Conservation (phyloP, 2,888 invertebrate species). For the Nomada hirtipes region DNA sequence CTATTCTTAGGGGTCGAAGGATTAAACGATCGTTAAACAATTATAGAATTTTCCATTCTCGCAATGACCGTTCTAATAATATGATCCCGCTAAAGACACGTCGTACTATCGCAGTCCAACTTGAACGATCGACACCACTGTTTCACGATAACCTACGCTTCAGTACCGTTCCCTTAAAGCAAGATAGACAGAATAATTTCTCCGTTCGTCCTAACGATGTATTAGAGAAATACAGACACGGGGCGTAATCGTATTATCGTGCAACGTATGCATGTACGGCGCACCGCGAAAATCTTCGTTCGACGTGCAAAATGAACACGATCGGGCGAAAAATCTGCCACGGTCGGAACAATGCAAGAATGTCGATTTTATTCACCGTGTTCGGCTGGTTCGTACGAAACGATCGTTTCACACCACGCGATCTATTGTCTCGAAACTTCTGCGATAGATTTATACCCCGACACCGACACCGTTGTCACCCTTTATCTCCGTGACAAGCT, state of each 20-base stretch:
- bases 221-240: slow-evolving; percentile 52
- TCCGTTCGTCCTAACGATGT: slow-evolving; percentile 16
- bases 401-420: background rate
- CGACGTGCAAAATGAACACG: background rate
- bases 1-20: slow-evolving; percentile 18
- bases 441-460: slow-evolving; percentile 69
- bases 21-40: slow-evolving; percentile 18
- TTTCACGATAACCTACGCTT: slow-evolving; percentile 21
- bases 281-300: slow-evolving; percentile 4
- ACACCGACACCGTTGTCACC: slow-evolving; percentile 76
- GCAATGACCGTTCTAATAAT: slow-evolving; percentile 12
- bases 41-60: slow-evolving; percentile 34
- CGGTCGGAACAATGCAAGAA: too few species aligned
- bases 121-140: slow-evolving; percentile 43
- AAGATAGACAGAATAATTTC: slow-evolving; percentile 39
- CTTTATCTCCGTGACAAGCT: slow-evolving; percentile 77
- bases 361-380: background rate
- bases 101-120: slow-evolving; percentile 69
- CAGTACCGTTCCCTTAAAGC: background rate
- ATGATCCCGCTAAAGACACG: slow-evolving; percentile 56
- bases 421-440: background rate
- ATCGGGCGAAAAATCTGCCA: background rate
- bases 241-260: slow-evolving; percentile 3
- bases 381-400: background rate
- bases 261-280: background rate